Base-by-base conservation (phyloP, 2,888 invertebrate species). In the Dryadula phaetusa region DNA sequence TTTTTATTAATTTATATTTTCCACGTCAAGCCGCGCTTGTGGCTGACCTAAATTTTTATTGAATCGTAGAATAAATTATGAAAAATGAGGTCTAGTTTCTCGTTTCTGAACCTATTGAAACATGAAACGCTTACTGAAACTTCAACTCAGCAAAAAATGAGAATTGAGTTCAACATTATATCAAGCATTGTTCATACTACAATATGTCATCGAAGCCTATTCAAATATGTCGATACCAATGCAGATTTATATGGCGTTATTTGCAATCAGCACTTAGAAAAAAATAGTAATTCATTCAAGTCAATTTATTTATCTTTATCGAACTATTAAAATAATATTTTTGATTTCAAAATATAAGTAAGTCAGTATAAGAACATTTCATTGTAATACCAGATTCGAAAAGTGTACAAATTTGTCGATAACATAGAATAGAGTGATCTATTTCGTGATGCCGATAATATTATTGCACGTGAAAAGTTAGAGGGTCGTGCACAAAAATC, bases 41-140 rank as follows among this genome's bases (percentile, higher is more conserved):
- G 44, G 28, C 28, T 46, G 60, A 60, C 60, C 60, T 44, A 44
- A 60, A 44, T 60, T 60, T 22, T 56, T 40, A 56, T 40, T 37
- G 37, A 56, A 56, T 40, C 56, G 56, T 40, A 56, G 56, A 40
- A 56, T 40, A 40, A 56, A 40, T 56, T 56, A 22, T 56, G 37
- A 37, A 56, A 56, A 56, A 56, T 5, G 56, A 56, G 37, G 40
- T 22, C 40, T 56, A 37, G 37, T 40, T 40, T 56, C 56, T 22
- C 37, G 22, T 56, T 56, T 56, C 40, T 22, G 40, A 56, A n/a
- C 40, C 40, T 40, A 40, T 40, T 56, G 37, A 56, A 54, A 56
- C 22, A 56, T 56, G 56, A 56, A 56, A 40, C 37, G 37, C 22
- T 40, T 56, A 22, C 56, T 22, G 20, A 40, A 22, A 40, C 40